Percentiles rank a stretch among this genome's conserved stretches.
These are phyloP conservation scores for Biston betularia DNA, from an alignment of 2,888 invertebrate genomes.

Conservation along the genomic window DNA sequence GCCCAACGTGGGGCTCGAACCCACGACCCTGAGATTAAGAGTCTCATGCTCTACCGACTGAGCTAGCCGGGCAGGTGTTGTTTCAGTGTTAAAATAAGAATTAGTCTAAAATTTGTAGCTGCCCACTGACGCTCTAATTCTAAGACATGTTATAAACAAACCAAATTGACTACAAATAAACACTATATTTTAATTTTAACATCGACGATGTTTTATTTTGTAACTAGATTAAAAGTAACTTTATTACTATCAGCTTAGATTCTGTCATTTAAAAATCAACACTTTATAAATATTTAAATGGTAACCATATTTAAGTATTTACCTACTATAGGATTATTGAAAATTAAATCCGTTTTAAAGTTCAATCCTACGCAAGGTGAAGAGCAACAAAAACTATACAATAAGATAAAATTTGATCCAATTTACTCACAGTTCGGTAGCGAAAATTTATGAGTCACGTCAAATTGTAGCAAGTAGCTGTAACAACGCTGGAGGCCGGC, in stretches of 20 bases:
- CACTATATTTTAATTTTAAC: background rate
- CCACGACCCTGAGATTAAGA: constrained; percentile 89
- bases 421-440: constrained; percentile 36
- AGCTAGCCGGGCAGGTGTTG: constrained; percentile 80
- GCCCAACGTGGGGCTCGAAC: constrained; percentile 89
- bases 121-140: background rate
- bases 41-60: constrained; percentile 87
- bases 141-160: background rate
- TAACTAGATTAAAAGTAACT: background rate
- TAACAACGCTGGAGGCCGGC: constrained; percentile 58
- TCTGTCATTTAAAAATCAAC: background rate
- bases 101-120: background rate
- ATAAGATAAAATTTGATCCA: constrained; percentile 38
- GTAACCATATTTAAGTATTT: background rate
- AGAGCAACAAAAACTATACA: constrained; percentile 20
- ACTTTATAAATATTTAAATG: background rate
- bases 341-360: constrained; percentile 30
- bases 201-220: background rate
- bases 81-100: background rate
- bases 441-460: constrained; percentile 43
- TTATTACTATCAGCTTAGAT: background rate
- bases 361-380: constrained; percentile 26
- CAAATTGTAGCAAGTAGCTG: constrained; percentile 33
- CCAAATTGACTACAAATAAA: background rate
- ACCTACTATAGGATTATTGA: background rate